These are phyloP conservation scores for Cirrhinus mrigala DNA, from an alignment of 2,797 vertebrate genomes.

Conservation along the genomic window DNA sequence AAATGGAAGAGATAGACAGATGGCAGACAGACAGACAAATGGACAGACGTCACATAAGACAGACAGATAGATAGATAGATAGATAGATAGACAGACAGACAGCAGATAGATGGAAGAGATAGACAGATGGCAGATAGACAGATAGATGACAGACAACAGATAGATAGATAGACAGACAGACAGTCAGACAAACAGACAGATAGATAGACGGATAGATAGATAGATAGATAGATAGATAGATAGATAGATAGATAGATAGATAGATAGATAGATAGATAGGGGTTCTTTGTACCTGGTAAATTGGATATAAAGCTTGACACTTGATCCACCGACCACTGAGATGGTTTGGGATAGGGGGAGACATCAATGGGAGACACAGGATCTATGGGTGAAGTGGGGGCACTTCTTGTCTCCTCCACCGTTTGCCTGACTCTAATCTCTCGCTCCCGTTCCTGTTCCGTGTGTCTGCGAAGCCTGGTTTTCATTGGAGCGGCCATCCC, in stretches of 20 bases:
- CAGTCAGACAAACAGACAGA: not conserved
- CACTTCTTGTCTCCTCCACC: constrained; percentile 79
- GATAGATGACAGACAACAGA: too few species aligned
- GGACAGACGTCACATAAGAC: too few species aligned
- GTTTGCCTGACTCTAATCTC: constrained; percentile 82
- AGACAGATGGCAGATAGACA: not conserved
- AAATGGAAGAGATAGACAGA: not conserved
- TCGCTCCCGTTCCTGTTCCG: constrained; percentile 77
- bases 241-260: not conserved
- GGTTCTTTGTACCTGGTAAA: constrained; percentile 86
- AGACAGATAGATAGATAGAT: not conserved
- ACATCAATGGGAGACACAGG: constrained; percentile 73
- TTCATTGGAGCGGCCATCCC: constrained; percentile 83
- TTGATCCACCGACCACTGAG: constrained; percentile 93
- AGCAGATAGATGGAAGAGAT: too few species aligned
- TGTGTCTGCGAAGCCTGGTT: constrained; percentile 87
- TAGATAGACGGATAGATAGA: not conserved
- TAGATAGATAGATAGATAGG: not conserved
- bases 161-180: not conserved
- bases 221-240: not conserved
- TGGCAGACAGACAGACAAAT: too few species aligned
- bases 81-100: not conserved
- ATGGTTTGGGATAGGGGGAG: constrained; percentile 80
- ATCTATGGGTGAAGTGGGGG: constrained; percentile 73
- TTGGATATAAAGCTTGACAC: constrained; percentile 93